Base-by-base conservation (phyloP, 2,797 vertebrate genomes). In the Nyctalus aviator region DNA sequence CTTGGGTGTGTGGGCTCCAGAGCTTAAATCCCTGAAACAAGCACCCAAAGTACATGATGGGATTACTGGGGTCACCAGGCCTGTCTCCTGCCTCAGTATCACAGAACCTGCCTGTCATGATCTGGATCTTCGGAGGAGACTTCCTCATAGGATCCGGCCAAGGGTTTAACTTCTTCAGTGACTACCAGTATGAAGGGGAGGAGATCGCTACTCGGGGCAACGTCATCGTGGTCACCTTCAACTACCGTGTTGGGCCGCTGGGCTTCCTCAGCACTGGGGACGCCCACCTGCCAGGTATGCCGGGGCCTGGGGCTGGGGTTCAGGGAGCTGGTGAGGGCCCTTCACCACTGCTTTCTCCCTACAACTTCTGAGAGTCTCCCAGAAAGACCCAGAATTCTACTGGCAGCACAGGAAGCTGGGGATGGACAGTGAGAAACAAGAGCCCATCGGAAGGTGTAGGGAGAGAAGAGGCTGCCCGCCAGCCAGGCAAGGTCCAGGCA, bases 191-290 rank as follows among this genome's bases (percentile, higher is more conserved):
- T 0, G 98, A 98, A 0, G 99, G 99, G 0, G 97, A 99, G 95
- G 99, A 99, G 98, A 98, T 99, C 0, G 99, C 99, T 0, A 98
- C 99, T 15, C 97, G 99, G 4, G 99, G 99, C 66, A 98, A 99
- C 0, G 99, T 99, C 94, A 99, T 99, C 0, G 99, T 99, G 94
- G 99, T 99, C 97, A 99, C 99, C 0, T 0, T 99, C 84, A 99
- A 98, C 96, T 99, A 99, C 88, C 99, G 99, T 0, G 86, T 99
- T 2, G 99, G 99, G 12, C 96, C 99, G 3, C 97, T 99, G 79
- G 99, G 99, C 72, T 99, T 99, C 98, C 98, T 99, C 94, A 99
- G 99, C 98, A 99, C 99, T 0, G 99, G 99, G 62, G 99, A 99
- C 0, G 32, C 97, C 17, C 98, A 96, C 30, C 8, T 98, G 82